Evolutionary conservation across 1,140 invertebrate species (phyloP).

Genomic region (Orius insidiosus): DNA sequence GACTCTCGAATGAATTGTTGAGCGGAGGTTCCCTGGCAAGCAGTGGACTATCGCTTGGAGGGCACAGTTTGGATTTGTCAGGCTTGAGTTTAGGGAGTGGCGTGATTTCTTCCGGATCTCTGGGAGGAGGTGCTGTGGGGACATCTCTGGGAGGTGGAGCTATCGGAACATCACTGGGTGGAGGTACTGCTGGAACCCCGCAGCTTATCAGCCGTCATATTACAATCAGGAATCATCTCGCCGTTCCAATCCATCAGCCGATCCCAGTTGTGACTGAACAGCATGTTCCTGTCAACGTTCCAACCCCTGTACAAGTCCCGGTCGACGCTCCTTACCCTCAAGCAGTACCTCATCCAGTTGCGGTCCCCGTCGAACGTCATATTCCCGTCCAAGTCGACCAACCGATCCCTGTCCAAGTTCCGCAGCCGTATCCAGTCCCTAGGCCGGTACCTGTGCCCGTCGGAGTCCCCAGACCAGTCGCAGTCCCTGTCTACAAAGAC

Average conservation of each 20-base stretch:
- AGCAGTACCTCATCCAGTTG: conserved; percentile 17
- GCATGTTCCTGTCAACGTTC: conserved; percentile 14
- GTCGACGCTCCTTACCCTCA: conserved; percentile 17
- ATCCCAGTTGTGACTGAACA: conserved; percentile 17
- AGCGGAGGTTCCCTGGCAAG: no score
- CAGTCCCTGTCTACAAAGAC: not conserved
- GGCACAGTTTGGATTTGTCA: no score
- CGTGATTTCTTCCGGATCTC: no score
- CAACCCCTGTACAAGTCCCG: conserved; percentile 15
- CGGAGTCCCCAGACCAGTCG: conserved; percentile 33
- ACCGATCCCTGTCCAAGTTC: conserved; percentile 5
- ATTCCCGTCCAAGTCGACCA: not conserved
- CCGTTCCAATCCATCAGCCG: conserved; percentile 15
- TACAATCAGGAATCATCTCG: conserved; percentile 13
- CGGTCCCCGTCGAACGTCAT: conserved; percentile 8
- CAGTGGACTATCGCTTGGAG: no score
- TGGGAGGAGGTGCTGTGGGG: no score
- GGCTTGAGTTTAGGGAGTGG: no score
- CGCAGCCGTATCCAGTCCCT: conserved; percentile 3
- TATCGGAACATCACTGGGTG: no score
- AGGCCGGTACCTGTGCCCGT: conserved; percentile 35
- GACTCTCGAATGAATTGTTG: no score
- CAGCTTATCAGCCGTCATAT: conserved; percentile 6
- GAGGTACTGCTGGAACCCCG: not conserved
- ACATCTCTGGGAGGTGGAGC: no score